These are phyloP conservation scores for Epizoanthus fatuus DNA, from an alignment of 92 coral and sea anemone species.

Conservation along the genomic window DNA sequence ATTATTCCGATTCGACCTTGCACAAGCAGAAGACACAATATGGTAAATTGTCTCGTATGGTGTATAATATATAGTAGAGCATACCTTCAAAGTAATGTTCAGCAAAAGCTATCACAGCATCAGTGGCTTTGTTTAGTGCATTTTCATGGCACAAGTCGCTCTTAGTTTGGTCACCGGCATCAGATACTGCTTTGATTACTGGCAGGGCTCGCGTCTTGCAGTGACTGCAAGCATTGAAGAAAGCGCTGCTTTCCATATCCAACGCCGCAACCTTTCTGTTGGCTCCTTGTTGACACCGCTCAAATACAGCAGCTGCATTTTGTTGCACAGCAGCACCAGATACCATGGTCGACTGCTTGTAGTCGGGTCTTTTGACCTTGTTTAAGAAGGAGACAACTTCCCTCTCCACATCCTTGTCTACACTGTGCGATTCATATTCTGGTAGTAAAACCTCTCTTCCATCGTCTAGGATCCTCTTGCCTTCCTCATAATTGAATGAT, in stretches of 20 bases:
- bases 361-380: background rate
- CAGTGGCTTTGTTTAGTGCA: background rate
- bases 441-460: background rate
- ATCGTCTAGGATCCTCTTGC: background rate
- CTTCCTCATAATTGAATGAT: background rate
- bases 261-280: background rate
- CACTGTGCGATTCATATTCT: background rate
- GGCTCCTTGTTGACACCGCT: background rate
- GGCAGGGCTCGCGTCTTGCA: background rate
- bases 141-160: background rate
- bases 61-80: background rate
- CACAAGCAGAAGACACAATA: too few relatives aligned
- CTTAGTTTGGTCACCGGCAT: slow-evolving; percentile 4
- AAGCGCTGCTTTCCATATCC: slow-evolving; percentile 8
- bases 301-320: background rate
- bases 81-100: slow-evolving; percentile 16
- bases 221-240: background rate
- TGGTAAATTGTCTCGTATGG: too few relatives aligned
- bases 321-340: background rate
- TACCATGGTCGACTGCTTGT: background rate
- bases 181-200: slow-evolving; percentile 16
- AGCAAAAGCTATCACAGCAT: background rate
- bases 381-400: background rate
- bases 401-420: background rate
- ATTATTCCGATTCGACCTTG: too few relatives aligned